Conservation (phyloP, 2,797 vertebrate species). For the Sparus aurata region DNA sequence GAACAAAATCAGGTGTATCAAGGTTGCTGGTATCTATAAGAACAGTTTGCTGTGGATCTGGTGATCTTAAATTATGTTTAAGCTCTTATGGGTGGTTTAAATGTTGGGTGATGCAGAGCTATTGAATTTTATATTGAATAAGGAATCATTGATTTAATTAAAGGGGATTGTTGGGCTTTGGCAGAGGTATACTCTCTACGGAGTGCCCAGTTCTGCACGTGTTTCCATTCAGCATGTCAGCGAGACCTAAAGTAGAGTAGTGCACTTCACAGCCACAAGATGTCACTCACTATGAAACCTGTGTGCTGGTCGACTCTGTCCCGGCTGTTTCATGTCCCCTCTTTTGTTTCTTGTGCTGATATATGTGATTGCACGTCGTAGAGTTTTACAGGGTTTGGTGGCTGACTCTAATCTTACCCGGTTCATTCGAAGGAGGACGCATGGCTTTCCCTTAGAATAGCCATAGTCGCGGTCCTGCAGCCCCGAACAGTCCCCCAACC, state of each 20-base stretch:
- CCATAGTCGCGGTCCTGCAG: conserved; percentile 91
- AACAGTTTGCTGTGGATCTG: too few relatives aligned
- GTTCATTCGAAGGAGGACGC: conserved; percentile 97
- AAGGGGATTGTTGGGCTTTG: too few relatives aligned
- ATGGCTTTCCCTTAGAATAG: conserved; percentile 93
- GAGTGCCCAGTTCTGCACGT: background rate
- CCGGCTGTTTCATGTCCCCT: conserved; percentile 16
- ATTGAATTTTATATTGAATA: too few relatives aligned
- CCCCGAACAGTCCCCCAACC: conserved; percentile 94
- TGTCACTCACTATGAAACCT: conserved; percentile 54
- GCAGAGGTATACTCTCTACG: too few relatives aligned
- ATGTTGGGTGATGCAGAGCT: too few relatives aligned
- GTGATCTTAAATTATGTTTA: too few relatives aligned
- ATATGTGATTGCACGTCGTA: background rate
- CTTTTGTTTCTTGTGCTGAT: background rate
- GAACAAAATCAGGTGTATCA: too few relatives aligned
- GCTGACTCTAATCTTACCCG: conserved; percentile 84
- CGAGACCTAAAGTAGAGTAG: background rate
- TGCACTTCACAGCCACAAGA: conserved; percentile 62
- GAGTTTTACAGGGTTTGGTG: conserved; percentile 1
- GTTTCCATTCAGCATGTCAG: background rate
- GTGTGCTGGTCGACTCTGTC: background rate
- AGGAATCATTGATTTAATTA: too few relatives aligned
- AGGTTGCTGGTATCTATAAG: too few relatives aligned
- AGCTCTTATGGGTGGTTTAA: too few relatives aligned